Evolutionary conservation across 2,113 vertebrate genomes (phyloP).

Genomic region (Heloderma charlesbogerti): DNA sequence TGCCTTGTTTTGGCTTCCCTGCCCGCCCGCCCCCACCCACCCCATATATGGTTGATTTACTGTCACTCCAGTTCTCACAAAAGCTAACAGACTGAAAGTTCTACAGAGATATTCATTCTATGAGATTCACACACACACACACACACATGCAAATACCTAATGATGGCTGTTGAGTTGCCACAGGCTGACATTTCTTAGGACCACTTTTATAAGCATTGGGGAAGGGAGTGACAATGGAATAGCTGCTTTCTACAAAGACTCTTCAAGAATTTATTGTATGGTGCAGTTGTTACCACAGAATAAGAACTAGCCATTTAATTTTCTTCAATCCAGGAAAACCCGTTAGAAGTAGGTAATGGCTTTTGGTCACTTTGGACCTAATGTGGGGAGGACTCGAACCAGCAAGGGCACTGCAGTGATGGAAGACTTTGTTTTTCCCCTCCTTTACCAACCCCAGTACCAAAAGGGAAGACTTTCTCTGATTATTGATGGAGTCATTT

Average conservation of each 20-base stretch:
- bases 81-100: not conserved
- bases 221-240: not conserved
- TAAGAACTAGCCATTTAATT: not conserved
- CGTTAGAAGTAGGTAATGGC: not conserved
- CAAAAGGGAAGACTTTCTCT: not conserved
- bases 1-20: not conserved
- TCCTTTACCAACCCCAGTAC: not conserved
- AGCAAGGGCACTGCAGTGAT: not conserved
- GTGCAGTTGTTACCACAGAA: not conserved
- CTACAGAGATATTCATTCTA: not conserved
- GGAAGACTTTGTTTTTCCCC: not conserved
- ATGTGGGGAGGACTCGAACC: not conserved
- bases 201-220: not conserved
- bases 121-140: not conserved
- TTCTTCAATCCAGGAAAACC: accelerated
- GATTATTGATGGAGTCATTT: not conserved
- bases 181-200: not conserved
- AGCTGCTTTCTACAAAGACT: not conserved
- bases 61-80: not conserved
- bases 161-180: not conserved
- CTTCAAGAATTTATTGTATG: not conserved
- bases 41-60: not conserved
- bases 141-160: too few relatives aligned
- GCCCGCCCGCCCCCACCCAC: not conserved
- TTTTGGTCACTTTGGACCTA: conserved; percentile 1